phyloP scores from a whole-genome alignment of 2,888 invertebrate species.

The Heliconius ismenius region DNA sequence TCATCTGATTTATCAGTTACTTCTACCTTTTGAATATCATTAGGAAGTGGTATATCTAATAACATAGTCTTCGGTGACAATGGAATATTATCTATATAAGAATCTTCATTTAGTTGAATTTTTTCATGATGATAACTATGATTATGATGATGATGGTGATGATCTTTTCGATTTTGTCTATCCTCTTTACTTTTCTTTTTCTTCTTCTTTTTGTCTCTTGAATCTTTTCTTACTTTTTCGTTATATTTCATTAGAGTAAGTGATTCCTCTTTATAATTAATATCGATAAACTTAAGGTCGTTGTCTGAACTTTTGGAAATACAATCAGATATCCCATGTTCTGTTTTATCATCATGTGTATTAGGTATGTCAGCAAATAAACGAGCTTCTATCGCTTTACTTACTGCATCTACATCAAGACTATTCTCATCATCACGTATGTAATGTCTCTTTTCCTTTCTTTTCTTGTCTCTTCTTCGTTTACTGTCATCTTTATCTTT shows the following conservation, averaged over 20 bases:
- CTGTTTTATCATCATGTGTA: constrained; percentile 71
- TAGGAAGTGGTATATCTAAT: constrained; percentile 70
- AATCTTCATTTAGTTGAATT: constrained; percentile 57
- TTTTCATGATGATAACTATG: constrained; percentile 85
- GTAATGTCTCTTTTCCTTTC: constrained; percentile 83
- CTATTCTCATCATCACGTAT: constrained; percentile 88
- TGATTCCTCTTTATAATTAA: constrained; percentile 40
- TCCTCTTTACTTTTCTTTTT: constrained; percentile 92
- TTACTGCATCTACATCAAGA: constrained; percentile 90
- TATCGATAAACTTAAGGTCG: constrained; percentile 78
- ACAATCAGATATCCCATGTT: constrained; percentile 55
- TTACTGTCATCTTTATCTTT: constrained; percentile 79
- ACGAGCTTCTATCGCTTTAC: constrained; percentile 90
- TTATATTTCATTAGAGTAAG: constrained; percentile 45
- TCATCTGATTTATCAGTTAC: constrained; percentile 61
- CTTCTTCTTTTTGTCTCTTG: constrained; percentile 91
- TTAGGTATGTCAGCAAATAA: constrained; percentile 85
- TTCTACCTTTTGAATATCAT: constrained; percentile 57
- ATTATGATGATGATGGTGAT: constrained; percentile 62
- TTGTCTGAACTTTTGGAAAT: constrained; percentile 65
- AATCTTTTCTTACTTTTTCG: constrained; percentile 79
- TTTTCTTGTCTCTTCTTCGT: constrained; percentile 84
- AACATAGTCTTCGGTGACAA: constrained; percentile 63
- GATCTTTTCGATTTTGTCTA: constrained; percentile 85
- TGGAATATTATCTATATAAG: constrained; percentile 51